Evolutionary conservation across 2,113 vertebrate genomes (phyloP), one percentile per base, ranked within the genome.

Genomic region (Osmerus mordax): DNA sequence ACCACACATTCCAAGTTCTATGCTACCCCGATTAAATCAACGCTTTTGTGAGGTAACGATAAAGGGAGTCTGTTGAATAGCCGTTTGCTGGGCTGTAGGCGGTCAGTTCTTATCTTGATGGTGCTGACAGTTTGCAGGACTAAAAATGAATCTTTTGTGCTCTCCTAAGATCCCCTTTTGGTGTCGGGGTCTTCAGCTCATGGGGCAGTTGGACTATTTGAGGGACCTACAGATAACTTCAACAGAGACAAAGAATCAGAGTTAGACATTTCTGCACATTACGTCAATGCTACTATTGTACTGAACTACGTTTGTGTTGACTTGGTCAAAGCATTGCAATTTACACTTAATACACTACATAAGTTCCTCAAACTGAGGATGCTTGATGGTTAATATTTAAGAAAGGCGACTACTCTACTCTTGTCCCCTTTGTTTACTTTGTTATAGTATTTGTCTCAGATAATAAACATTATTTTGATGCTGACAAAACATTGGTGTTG

Each of bases 1-100:
- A 89, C 69, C 64, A 71, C 74, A 80, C 83, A 83, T 87, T 73
- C 79, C 78, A 70, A 72, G 74, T 78, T 77, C 76, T 81, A 80
- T 81, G 82, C 85, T 76, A 73, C 58, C 32, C 78, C 82, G 87
- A 87, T 89, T 81, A 87, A 86, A 90, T 88, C 86, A 79, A 88
- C 4, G 75, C 89, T 88, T 87, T 84, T 88, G 85, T 88, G 83
- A 81, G 67, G 68, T 73, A 74, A 87, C 80, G 84, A 84, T 84
- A 71, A 84, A 87, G 84, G 83, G 60, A 79, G 74, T 73, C 78
- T 81, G 84, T 89, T 87, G 84, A 85, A 84, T 70, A 67, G 84
- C 72, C 16, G 66, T 41, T 18, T 28, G 56, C 64, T 69, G 62
- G 76, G 78, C 7, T 2, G 75, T 74, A 63, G 78, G 72, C 77